Base-by-base conservation (phyloP, 23 tunicate genomes). In the Botrylloides violaceus region DNA sequence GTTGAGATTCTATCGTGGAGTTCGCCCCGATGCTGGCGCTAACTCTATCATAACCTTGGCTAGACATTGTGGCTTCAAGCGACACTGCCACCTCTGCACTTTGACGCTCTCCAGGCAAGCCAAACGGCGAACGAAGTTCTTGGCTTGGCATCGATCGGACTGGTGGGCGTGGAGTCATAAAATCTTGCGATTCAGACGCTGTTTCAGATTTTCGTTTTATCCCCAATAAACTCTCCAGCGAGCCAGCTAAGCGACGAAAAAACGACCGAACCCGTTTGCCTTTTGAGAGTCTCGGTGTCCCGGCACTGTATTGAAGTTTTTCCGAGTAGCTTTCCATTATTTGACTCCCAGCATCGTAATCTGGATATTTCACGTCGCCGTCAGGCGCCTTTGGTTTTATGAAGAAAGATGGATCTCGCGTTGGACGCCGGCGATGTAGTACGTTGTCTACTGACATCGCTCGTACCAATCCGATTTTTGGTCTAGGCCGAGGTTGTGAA, bases 181-280 rank as follows among this genome's bases (percentile, higher is more conserved):
- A 7, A 9, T 43, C 53, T 43, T 43, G 53, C 15, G 53, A 43
- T 9, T 43, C 53, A 9, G 26, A 34, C 4, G 34, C 23, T 4
- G 26, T 21, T 9, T 31, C 33, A 25, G 70, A 15, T 63, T 63
- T 63, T 31, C 70, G 35, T 28, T 34, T 33, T 19, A 63, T 63
- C 9, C 35, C 33, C n/a, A 63, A 31, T 9, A 63, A 63, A 28
- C 70, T 63, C 9, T 63, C 70, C 4, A 63, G 33, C 4, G 70
- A 63, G 12, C 70, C 70, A 4, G 70, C 70, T 3, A 63, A 34
- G 4, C 70, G 70, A 7, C 70, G 70, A 28, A 63, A 63, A 63
- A 63, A 63, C 33, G 34, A 12, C 35, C 35, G 4, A 4, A 63
- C 70, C 4, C 70, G 35, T 28, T 33, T 63, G 3, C 70, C 35